These are phyloP conservation scores for Pseudomyrmex dendroicus DNA, from an alignment of 1,140 invertebrate species.

Conservation along the genomic window DNA sequence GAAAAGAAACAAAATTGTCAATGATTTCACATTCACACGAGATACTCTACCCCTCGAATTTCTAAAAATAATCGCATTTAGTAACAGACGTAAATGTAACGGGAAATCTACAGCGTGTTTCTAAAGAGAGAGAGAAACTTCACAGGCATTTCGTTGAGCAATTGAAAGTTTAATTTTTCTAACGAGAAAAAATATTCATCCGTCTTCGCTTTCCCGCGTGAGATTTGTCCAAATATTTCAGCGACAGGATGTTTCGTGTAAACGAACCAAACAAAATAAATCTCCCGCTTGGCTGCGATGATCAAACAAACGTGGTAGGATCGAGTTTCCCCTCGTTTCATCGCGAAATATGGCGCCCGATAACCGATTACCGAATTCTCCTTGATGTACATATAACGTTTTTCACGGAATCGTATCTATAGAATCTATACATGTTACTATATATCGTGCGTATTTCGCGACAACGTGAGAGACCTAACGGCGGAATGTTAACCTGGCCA, in stretches of 20 bases:
- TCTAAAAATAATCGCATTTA: conserved; percentile 42
- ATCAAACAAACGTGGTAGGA: conserved; percentile 6
- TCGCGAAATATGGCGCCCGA: conserved; percentile 2
- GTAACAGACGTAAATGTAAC: not conserved
- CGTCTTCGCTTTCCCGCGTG: not conserved
- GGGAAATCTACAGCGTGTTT: not conserved
- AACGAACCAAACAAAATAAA: conserved; percentile 7
- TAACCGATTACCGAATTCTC: conserved; percentile 9
- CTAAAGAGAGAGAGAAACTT: conserved; percentile 8
- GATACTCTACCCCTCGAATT: not conserved
- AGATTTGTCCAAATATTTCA: not conserved
- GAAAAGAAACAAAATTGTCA: conserved; percentile 30
- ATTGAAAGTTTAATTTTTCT: not conserved
- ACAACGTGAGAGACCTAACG: conserved; percentile 58
- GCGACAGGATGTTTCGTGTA: conserved; percentile 11
- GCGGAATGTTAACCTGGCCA: conserved; percentile 72
- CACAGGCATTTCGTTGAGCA: not conserved
- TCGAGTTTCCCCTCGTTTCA: conserved; percentile 7
- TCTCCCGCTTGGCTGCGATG: conserved; percentile 7
- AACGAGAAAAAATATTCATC: not conserved
- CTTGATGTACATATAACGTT: not conserved
- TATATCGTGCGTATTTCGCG: conserved; percentile 52
- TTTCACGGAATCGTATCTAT: conserved; percentile 63
- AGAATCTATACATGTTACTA: conserved; percentile 44
- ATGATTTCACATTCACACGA: not conserved